Evolutionary conservation across 2,113 vertebrate genomes (phyloP), one percentile per base, ranked within the genome.

Genomic region (Corythoichthys intestinalis): DNA sequence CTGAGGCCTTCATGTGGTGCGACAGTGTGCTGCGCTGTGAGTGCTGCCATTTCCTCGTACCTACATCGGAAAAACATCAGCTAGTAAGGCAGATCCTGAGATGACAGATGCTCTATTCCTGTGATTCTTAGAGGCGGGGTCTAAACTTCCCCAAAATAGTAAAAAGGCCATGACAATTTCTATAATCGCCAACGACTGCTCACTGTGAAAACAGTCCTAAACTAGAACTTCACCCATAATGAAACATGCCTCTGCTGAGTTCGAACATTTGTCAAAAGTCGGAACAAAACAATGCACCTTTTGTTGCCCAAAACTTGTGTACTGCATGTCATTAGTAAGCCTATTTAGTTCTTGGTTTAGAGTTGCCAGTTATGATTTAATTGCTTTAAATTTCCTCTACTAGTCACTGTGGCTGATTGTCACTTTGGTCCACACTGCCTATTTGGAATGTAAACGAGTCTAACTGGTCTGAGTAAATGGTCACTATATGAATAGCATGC

Each of bases 1-100:
- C 71, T 48, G 74, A 81, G 74, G 71, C 78, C 84, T 84, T 90
- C 69, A 82, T 88, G 83, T 79, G 84, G 77, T 83, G 64, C 60
- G 66, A 69, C 61, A 57, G 65, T 83, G 79, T 74, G 83, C 72
- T 65, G 79, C 72, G 70, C 66, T 66, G 72, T 14, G 46, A 70
- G 68, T 38, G 11, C 80, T 72, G 78, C 80, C 2, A 69, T 75
- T 81, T 83, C 76, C 80, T 83, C 64, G 12, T 66, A 57, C 73
- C 71, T 74, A 34, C 74, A 0, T 71, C 80, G 73, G 76, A 76
- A 87, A 82, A 81, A 76, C 72, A 71, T 60, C 68, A 73, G 64
- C 75, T 59, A 41, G 15, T 74, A 7, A 1, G 49, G 14, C 34
- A 34, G 66, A 39, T 41, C 15, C 59, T 34, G 58, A 72, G 69